Evolutionary conservation across 2,113 vertebrate genomes (phyloP).

Genomic region (Chrysochloris asiatica): DNA sequence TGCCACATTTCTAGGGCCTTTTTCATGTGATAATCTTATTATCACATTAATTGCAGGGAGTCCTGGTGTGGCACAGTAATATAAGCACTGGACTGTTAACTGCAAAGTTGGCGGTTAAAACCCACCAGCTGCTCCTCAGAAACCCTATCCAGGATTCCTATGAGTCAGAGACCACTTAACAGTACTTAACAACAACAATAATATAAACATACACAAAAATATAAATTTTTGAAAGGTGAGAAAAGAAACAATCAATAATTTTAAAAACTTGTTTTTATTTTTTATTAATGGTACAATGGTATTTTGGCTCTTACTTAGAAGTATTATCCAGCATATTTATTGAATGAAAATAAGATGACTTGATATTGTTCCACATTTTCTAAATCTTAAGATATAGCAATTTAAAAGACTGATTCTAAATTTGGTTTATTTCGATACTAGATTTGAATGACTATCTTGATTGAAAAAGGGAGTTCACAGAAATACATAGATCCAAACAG

Average conservation of each 20-base stretch:
- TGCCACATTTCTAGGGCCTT: no score
- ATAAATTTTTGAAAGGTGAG: slow-evolving; percentile 25
- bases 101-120: no score
- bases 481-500: slow-evolving; percentile 17
- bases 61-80: no score
- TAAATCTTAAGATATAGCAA: not conserved
- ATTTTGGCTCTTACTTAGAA: slow-evolving; percentile 22
- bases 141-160: no score
- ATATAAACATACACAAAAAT: slow-evolving; percentile 1
- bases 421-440: not conserved
- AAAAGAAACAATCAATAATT: slow-evolving; percentile 9
- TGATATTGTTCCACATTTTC: slow-evolving; percentile 21
- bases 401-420: slow-evolving; percentile 33
- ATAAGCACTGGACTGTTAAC: no score
- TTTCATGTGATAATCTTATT: no score
- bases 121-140: no score
- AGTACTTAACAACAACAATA: no score
- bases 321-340: slow-evolving; percentile 43
- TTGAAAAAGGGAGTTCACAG: slow-evolving; percentile 1
- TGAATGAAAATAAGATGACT: slow-evolving; percentile 33
- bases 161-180: no score
- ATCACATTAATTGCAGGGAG: no score
- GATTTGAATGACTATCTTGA: slow-evolving; percentile 37
- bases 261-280: slow-evolving; percentile 26
- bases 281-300: slow-evolving; percentile 37